Conservation (phyloP, 2,888 invertebrate species). For the Melinaea menophilus region DNA sequence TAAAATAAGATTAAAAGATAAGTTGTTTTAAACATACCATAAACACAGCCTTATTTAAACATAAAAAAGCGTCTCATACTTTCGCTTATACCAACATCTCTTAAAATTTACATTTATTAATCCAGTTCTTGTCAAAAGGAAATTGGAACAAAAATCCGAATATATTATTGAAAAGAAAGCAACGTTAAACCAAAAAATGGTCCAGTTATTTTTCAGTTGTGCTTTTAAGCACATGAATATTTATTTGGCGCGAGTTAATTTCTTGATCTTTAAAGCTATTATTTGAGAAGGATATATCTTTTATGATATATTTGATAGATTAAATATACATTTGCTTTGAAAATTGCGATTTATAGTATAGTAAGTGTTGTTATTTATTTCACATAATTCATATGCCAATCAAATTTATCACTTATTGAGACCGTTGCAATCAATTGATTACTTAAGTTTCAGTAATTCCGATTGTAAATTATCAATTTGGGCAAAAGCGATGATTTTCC, state of each 20-base stretch:
- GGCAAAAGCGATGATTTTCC: conserved; percentile 52
- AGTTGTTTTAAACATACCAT: background rate
- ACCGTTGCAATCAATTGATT: conserved; percentile 37
- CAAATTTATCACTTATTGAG: conserved; percentile 18
- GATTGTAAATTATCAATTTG: conserved; percentile 60
- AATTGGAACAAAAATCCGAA: conserved; percentile 33
- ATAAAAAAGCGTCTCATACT: background rate
- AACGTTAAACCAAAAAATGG: conserved; percentile 48
- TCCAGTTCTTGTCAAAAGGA: conserved; percentile 22
- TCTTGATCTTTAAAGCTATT: conserved; percentile 7
- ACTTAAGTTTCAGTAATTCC: too few relatives aligned
- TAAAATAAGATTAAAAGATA: background rate
- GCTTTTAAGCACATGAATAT: conserved; percentile 18
- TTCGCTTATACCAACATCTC: background rate
- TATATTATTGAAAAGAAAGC: conserved; percentile 55
- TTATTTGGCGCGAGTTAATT: conserved; percentile 22
- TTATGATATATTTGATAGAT: too few relatives aligned
- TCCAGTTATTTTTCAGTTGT: conserved; percentile 9
- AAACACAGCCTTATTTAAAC: background rate
- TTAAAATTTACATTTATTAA: conserved; percentile 19
- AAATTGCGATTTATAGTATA: too few relatives aligned
- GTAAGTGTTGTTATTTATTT: too few relatives aligned
- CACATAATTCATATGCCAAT: too few relatives aligned
- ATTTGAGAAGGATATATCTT: too few relatives aligned
- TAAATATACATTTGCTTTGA: too few relatives aligned